Evolutionary conservation across 2,888 invertebrate species (phyloP), one percentile per base, ranked within the genome.

Genomic region (Scaptomyza tumidula): DNA sequence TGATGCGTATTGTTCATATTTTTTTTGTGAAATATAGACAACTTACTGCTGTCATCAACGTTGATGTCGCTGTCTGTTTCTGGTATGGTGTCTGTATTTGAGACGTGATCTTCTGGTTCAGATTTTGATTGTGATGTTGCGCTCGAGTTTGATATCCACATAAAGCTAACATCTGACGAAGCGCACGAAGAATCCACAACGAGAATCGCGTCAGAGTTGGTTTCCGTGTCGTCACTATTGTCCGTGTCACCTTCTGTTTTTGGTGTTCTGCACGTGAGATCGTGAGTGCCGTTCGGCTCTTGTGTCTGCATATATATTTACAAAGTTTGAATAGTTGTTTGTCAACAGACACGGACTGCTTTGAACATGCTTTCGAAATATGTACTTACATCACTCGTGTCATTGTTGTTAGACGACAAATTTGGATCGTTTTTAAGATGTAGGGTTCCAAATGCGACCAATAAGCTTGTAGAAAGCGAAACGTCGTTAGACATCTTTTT

Each of bases 141-240:
- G 43, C 19, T 49, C 5, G 9, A 31, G 31, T 37, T 29, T 13
- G 52, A 65, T 53, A 60, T 14, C 9, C n/a, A n/a, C 19, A 41
- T 7, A 35, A 19, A 55, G 48, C 70, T 73, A 7, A 49, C 43
- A 7, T 50, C 54, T 58, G 64, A 55, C 44, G 57, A 55, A 10
- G 13, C 39, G 19, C 35, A 29, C 35, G 65, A 61, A 35, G 52
- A 29, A 54, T 73, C 61, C 45, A 62, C 64, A 69, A 65, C 69
- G 59, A 59, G 44, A 61, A 70, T 55, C 60, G 19, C 43, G 39
- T 71, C 71, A 62, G 57, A 61, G 14, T 3, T 54, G 56, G 63
- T 43, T 45, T 60, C 59, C 48, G 58, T 76, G 76, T 75, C 76
- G 78, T 77, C 76, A 76, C 74, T 41, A 56, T 66, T 74, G 74